A percentile compares a stretch with the other conserved stretches of the same genome.
These are phyloP conservation scores for Apostichopus parvimensis DNA, from an alignment of 35 echinoderm and acorn worm species.

Conservation along the genomic window DNA sequence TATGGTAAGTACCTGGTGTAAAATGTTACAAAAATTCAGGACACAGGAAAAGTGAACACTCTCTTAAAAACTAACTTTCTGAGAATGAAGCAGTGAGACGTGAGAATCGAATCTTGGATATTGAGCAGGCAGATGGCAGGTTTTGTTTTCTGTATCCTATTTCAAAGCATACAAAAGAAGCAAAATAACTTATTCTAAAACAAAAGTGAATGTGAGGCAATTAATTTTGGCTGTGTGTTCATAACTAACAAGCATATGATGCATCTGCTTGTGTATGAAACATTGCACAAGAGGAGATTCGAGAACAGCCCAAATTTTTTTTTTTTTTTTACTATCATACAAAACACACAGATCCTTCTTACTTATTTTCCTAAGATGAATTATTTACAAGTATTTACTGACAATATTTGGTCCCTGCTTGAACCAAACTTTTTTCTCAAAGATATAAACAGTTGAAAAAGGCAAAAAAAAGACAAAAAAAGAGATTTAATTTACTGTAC, in stretches of 20 bases:
- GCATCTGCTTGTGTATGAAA: background rate
- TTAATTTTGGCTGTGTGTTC: too few species aligned
- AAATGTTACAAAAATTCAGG: too few species aligned
- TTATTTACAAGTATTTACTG: conserved; percentile 37
- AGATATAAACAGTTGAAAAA: conserved; percentile 15
- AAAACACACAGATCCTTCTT: background rate
- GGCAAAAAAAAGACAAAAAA: background rate
- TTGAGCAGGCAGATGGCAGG: too few species aligned
- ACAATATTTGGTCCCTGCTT: conserved; percentile 43
- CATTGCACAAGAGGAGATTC: background rate
- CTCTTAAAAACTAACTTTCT: too few species aligned
- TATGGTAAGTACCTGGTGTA: too few species aligned
- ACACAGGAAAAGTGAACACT: too few species aligned
- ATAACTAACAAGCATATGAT: background rate
- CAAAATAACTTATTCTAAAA: too few species aligned
- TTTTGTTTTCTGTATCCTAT: too few species aligned
- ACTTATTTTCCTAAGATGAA: background rate
- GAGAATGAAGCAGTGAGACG: too few species aligned
- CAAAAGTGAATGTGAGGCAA: too few species aligned
- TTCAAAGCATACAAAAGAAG: too few species aligned
- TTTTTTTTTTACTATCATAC: background rate
- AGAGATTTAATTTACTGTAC: conserved; percentile 40
- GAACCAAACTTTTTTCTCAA: conserved; percentile 13
- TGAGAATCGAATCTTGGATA: too few species aligned
- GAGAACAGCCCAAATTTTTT: background rate